Evolutionary conservation across 2,888 invertebrate species (phyloP).

Genomic region (Sphecodes monilicornis): DNA sequence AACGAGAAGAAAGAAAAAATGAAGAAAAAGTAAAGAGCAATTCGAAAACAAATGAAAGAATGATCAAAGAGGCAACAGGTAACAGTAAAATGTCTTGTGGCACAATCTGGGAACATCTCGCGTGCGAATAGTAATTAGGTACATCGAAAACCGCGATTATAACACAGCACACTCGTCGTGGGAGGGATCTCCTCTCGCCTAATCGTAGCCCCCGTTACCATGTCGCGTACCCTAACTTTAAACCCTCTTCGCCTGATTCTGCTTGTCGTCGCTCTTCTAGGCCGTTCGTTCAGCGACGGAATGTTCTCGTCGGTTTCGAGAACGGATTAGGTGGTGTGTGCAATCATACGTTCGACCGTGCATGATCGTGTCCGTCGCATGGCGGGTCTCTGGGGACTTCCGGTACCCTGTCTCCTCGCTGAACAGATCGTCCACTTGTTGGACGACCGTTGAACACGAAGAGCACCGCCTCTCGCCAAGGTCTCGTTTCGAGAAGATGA

Average conservation of each 20-base stretch:
- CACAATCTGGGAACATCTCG: slow-evolving; percentile 76
- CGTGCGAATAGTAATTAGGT: slow-evolving; percentile 72
- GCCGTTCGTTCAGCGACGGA: slow-evolving; percentile 58
- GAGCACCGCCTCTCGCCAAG: not conserved
- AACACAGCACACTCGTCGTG: slow-evolving; percentile 51
- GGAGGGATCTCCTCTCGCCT: slow-evolving; percentile 28
- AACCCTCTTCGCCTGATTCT: slow-evolving; percentile 11
- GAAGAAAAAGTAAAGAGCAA: slow-evolving; percentile 51
- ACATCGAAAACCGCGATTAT: slow-evolving; percentile 67
- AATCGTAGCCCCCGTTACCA: not conserved
- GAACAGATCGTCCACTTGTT: slow-evolving; percentile 57
- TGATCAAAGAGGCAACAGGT: slow-evolving; percentile 57
- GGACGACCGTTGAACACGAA: slow-evolving; percentile 14
- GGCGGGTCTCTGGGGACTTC: slow-evolving; percentile 23
- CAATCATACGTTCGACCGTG: not conserved
- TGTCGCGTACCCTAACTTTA: slow-evolving; percentile 16
- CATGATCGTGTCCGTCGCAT: slow-evolving; percentile 23
- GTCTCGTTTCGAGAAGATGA: slow-evolving; percentile 2
- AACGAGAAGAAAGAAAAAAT: slow-evolving; percentile 1
- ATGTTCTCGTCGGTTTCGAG: not conserved
- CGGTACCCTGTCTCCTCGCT: slow-evolving; percentile 71
- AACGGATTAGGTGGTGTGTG: not conserved
- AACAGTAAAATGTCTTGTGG: slow-evolving; percentile 62
- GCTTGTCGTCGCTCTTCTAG: slow-evolving; percentile 50
- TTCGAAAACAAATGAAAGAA: slow-evolving; percentile 62